Conservation (phyloP, 1,140 invertebrate genomes). For the Eriosoma lanigerum region DNA sequence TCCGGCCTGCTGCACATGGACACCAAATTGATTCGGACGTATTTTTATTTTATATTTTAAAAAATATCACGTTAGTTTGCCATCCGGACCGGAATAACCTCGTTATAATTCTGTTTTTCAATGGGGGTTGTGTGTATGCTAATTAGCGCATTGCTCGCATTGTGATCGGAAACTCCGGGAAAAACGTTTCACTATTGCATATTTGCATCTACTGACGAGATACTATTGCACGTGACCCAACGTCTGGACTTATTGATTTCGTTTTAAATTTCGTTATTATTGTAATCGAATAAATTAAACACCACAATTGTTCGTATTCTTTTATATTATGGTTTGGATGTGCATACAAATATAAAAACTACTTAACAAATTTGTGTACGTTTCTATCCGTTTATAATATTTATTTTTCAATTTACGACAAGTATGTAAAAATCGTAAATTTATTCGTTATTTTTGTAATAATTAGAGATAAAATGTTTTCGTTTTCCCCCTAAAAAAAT, state of each 20-base stretch:
- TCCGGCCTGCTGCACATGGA: conserved; percentile 19
- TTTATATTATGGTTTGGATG: too few relatives aligned
- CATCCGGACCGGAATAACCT: conserved; percentile 40
- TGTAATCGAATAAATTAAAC: background rate
- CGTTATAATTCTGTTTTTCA: conserved; percentile 25
- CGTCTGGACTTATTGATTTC: conserved; percentile 12
- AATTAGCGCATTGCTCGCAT: conserved; percentile 19
- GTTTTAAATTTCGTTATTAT: conserved; percentile 22
- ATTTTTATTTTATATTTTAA: conserved; percentile 43
- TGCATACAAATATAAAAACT: too few relatives aligned
- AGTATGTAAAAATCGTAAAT: too few relatives aligned
- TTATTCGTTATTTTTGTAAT: too few relatives aligned
- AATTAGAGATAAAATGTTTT: too few relatives aligned
- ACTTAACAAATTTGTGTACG: too few relatives aligned
- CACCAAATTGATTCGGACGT: conserved; percentile 29
- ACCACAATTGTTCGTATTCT: too few relatives aligned
- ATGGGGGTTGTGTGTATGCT: conserved; percentile 10
- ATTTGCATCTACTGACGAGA: conserved; percentile 14
- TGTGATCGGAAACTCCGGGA: conserved; percentile 34
- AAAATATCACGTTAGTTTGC: conserved; percentile 44
- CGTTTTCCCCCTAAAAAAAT: too few relatives aligned
- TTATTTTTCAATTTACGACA: too few relatives aligned
- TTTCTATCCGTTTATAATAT: too few relatives aligned
- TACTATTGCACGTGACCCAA: conserved; percentile 24
- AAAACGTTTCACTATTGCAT: conserved; percentile 29